Conservation (phyloP, 2,888 invertebrate genomes). For the Ligdia adustata region DNA sequence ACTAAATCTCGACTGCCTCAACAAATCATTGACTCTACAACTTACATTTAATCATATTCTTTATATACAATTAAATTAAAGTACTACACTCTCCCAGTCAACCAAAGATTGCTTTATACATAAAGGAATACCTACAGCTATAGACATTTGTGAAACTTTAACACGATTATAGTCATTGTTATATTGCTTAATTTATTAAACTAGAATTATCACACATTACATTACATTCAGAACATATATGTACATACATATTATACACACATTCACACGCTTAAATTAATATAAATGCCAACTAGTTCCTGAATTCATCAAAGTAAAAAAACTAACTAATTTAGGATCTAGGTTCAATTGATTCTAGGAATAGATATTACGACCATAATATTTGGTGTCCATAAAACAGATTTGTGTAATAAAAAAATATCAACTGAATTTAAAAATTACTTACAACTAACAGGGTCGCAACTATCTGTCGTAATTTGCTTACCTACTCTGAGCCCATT, state of each 20-base stretch:
- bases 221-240: slow-evolving; percentile 35
- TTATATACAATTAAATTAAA: slow-evolving; percentile 32
- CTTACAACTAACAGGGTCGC: slow-evolving; percentile 24
- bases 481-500: slow-evolving; percentile 11
- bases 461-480: slow-evolving; percentile 12
- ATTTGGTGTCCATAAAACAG: slow-evolving; percentile 29
- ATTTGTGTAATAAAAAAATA: slow-evolving; percentile 13
- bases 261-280: slow-evolving; percentile 37
- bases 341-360: slow-evolving; percentile 20
- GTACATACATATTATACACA: slow-evolving; percentile 42
- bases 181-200: slow-evolving; percentile 30
- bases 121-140: slow-evolving; percentile 26
- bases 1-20: background rate
- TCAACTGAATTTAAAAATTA: slow-evolving; percentile 16
- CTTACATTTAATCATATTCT: slow-evolving; percentile 1
- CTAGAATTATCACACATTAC: slow-evolving; percentile 37
- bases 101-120: slow-evolving; percentile 25
- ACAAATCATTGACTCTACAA: slow-evolving; percentile 1
- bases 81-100: slow-evolving; percentile 20
- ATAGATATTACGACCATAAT: slow-evolving; percentile 25
- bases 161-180: slow-evolving; percentile 39
- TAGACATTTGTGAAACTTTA: slow-evolving; percentile 45
- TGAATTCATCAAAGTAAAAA: slow-evolving; percentile 31
- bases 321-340: slow-evolving; percentile 24
- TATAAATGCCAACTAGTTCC: slow-evolving; percentile 60